These are phyloP conservation scores for Drosophila subquinaria DNA, from an alignment of 2,888 invertebrate genomes.

Conservation along the genomic window DNA sequence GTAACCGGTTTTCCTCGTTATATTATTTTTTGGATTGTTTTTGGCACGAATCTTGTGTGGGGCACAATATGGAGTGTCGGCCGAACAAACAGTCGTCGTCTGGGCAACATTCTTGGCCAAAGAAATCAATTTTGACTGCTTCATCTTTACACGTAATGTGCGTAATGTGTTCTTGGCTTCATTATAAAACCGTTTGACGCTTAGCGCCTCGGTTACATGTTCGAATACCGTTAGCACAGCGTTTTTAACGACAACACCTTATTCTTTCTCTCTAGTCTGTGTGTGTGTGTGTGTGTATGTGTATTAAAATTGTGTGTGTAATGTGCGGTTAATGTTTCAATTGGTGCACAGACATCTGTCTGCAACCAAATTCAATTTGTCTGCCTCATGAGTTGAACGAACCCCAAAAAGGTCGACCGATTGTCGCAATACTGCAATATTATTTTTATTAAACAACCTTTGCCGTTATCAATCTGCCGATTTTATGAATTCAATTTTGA, in stretches of 20 bases:
- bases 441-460: constrained; percentile 14
- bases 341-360: constrained; percentile 49
- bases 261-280: constrained; percentile 13
- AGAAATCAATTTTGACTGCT: constrained; percentile 59
- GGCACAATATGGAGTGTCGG: constrained; percentile 11
- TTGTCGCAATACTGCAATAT: constrained; percentile 51
- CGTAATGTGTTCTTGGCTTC: constrained; percentile 55
- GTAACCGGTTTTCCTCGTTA: constrained; percentile 65
- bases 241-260: constrained; percentile 57
- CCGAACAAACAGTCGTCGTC: constrained; percentile 9
- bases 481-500: not conserved
- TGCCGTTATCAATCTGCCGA: constrained; percentile 19
- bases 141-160: constrained; percentile 40
- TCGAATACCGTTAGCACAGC: constrained; percentile 61
- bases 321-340: constrained; percentile 42
- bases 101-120: constrained; percentile 44
- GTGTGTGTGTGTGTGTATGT: constrained; percentile 9
- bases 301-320: not conserved
- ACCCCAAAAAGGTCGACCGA: constrained; percentile 58
- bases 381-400: constrained; percentile 66
- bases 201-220: constrained; percentile 69
- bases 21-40: constrained; percentile 7
- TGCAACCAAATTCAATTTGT: constrained; percentile 69
- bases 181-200: constrained; percentile 65
- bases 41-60: constrained; percentile 48